Base-by-base conservation (phyloP, 2,888 invertebrate genomes). In the Horisme vitalbata region DNA sequence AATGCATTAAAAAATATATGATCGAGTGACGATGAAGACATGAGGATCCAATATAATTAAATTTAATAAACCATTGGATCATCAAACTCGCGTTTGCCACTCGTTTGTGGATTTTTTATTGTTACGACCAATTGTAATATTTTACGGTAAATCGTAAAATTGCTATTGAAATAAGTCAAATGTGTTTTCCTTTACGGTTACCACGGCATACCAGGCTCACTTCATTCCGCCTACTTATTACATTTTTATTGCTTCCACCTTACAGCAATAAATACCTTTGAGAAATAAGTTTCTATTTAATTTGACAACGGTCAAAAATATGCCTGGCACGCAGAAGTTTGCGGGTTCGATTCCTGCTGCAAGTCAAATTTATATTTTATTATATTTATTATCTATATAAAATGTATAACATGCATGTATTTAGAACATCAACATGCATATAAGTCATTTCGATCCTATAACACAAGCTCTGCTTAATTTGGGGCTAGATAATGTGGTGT, bases 131-230 rank as follows among this genome's bases (percentile, higher is more conserved):
- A 68, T 70, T 74, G 73, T 78, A 75, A 76, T 79, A 73, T 81
- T 83, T 82, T 80, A 82, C 71, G 74, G 60, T 61, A 57, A 61
- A 71, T 69, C 75, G 69, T 82, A 82, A 83, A 83, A 71, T 65
- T 65, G 62, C 68, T 71, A 72, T 71, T 75, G 68, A 74, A 75
- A 75, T 79, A 76, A 72, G 71, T 69, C 68, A 63, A 68, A 69
- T 63, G 69, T 63, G 61, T 77, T 78, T 75, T 76, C 69, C 58
- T 71, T 70, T 72, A 71, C 65, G 57, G 58, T 48, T n/a, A n/a
- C n/a, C n/a, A n/a, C 52, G 54, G 45, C 65, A 68, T 77, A 71
- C 62, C 65, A 62, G 66, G 65, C 68, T 63, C 63, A 68, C 67
- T 74, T 66, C 62, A 70, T 75, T 9, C 23, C 11, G 14, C 9